These are phyloP conservation scores for Euzetes globulus DNA, from an alignment of 2,888 invertebrate species.

Conservation along the genomic window DNA sequence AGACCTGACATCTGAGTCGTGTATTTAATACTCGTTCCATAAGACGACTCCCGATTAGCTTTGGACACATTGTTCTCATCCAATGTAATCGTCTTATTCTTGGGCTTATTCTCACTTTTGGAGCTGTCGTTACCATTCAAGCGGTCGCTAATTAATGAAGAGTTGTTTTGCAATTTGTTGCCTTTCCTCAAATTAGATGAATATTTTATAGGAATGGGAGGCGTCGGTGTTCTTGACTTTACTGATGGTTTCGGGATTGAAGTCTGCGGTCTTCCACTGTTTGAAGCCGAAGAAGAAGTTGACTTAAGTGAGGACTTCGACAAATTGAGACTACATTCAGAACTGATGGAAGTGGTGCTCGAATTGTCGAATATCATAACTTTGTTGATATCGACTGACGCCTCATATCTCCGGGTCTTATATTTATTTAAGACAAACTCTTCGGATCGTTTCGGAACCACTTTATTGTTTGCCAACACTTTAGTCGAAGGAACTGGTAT, in stretches of 20 bases:
- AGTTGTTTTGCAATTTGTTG: not conserved
- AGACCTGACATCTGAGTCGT: slow-evolving; percentile 36
- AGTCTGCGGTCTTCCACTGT: not conserved
- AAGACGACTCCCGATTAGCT: not conserved
- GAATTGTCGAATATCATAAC: slow-evolving; percentile 13
- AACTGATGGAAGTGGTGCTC: slow-evolving; percentile 17
- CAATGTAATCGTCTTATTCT: not conserved
- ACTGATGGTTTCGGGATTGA: slow-evolving; percentile 8
- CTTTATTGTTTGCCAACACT: not conserved
- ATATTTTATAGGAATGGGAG: slow-evolving; percentile 7
- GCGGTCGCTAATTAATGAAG: not conserved
- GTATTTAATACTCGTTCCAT: slow-evolving; percentile 25
- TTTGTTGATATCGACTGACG: not conserved
- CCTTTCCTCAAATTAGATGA: not conserved
- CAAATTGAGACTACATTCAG: slow-evolving; percentile 18
- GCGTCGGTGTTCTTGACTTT: slow-evolving; percentile 13
- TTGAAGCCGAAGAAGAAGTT: slow-evolving; percentile 6
- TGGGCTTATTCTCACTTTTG: not conserved
- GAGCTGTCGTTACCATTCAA: not conserved
- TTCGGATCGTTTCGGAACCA: not conserved
- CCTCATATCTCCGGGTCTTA: not conserved
- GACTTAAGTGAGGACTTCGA: slow-evolving; percentile 20
- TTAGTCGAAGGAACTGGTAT: not conserved
- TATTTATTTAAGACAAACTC: slow-evolving; percentile 1
- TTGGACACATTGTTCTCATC: not conserved